Conservation (phyloP, 1,140 invertebrate species). For the Stegodyphus dumicola region DNA sequence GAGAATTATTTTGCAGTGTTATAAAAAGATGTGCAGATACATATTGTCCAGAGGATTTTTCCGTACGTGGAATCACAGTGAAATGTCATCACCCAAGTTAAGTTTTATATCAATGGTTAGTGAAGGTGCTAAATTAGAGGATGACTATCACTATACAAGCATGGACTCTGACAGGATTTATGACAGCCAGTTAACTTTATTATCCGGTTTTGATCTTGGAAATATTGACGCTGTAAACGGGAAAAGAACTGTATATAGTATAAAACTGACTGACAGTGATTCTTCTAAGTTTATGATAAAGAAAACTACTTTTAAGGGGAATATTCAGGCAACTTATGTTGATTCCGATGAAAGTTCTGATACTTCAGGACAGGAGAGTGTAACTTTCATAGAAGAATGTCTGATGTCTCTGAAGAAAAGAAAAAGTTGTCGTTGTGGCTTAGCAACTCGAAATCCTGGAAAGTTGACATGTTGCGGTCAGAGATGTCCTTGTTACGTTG, state of each 20-base stretch:
- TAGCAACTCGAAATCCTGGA: slow-evolving; percentile 85
- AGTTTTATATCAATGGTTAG: slow-evolving; percentile 83
- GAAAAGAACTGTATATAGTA: slow-evolving; percentile 16
- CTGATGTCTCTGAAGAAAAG: slow-evolving; percentile 1
- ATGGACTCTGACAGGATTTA: not conserved
- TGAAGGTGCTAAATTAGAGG: slow-evolving; percentile 80
- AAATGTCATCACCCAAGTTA: slow-evolving; percentile 74
- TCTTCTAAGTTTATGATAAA: slow-evolving; percentile 16
- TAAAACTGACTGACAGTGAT: not conserved
- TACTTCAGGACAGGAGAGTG: slow-evolving; percentile 57
- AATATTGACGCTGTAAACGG: not conserved
- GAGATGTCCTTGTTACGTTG: slow-evolving; percentile 91
- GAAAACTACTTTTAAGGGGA: not conserved
- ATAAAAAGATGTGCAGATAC: slow-evolving; percentile 87
- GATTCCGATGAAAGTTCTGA: slow-evolving; percentile 4
- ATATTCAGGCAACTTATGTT: not conserved
- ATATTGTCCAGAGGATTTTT: slow-evolving; percentile 79
- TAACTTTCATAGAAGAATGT: slow-evolving; percentile 1
- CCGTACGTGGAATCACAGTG: slow-evolving; percentile 70
- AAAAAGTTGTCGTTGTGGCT: slow-evolving; percentile 88
- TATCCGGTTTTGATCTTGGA: not conserved
- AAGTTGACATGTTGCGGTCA: slow-evolving; percentile 93
- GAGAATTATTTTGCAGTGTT: slow-evolving; percentile 84
- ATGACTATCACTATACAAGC: slow-evolving; percentile 2
- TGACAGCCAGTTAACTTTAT: not conserved